Base-by-base conservation (phyloP, 2,888 invertebrate species). In the Athalia cordata region DNA sequence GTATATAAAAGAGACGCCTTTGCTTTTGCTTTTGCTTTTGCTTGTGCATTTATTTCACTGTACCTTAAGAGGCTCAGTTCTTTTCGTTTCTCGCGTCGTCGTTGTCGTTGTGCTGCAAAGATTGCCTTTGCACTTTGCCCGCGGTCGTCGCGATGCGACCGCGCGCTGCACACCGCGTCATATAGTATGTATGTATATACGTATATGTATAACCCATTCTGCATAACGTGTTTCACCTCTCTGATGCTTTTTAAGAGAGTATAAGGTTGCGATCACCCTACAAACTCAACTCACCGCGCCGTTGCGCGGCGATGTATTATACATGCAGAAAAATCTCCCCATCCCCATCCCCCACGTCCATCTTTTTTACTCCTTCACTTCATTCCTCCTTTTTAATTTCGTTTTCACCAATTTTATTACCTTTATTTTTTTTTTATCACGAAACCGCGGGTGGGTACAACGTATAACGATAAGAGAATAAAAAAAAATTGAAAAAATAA, bases 271-370 rank as follows among this genome's bases (percentile, higher is more conserved):
- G 70, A 55, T 55, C 55, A 70, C 57, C 72, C 72, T 6, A 59
- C 72, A 59, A 72, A 72, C 59, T 72, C 59, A 52, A 11, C 72
- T 78, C 80, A 75, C 77, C 77, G 72, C 66, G 47, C 81, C 77
- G 79, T 80, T 57, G 55, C 68, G 65, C 68, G 65, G 59, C 78
- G 75, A 72, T 59, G 67, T 72, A 77, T 76, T 7, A 70, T 57
- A 7, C 45, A 57, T 85, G 85, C 86, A 85, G 84, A 84, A 84
- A 84, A 59, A 47, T 72, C 15, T 50, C 55, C 55, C 3, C 5
- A n/a, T n/a, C 11, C n/a, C 11, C 55, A n/a, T n/a, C 11, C n/a
- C 11, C 55, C 11, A 43, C 45, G 77, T 75, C 79, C 78, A 79
- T 59, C 78, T 70, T 62, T 78, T 57, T 55, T 70, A 66, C 77